Conservation (phyloP, 2,113 vertebrate species). For the Ceyx melanurus region DNA sequence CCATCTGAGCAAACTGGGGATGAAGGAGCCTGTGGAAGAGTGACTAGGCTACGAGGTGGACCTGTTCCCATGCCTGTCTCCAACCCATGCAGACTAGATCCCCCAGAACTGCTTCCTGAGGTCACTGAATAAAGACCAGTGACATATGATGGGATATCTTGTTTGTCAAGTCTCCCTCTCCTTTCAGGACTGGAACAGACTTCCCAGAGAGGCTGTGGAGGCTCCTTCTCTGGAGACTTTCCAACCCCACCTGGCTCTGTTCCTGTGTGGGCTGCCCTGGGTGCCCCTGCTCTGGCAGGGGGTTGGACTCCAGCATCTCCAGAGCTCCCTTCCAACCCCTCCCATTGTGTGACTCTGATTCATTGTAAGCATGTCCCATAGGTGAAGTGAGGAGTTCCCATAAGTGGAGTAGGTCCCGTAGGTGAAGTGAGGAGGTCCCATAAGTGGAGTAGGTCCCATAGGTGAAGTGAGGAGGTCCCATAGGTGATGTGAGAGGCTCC, state of each 20-base stretch:
- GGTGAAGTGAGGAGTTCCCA: too few relatives aligned
- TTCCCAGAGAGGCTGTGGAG: too few relatives aligned
- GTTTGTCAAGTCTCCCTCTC: neutral
- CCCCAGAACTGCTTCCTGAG: neutral
- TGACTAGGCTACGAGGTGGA: neutral
- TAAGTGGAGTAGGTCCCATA: neutral
- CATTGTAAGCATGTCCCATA: too few relatives aligned
- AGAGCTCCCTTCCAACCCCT: too few relatives aligned
- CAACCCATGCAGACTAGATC: accelerated
- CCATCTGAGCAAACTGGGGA: neutral
- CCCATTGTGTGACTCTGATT: too few relatives aligned
- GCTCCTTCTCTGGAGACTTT: too few relatives aligned
- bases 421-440: neutral
- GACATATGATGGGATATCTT: accelerated
- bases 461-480: neutral
- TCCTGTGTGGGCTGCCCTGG: too few relatives aligned
- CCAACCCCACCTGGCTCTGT: too few relatives aligned
- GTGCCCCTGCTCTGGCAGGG: too few relatives aligned
- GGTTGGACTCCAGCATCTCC: too few relatives aligned
- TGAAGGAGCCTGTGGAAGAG: neutral
- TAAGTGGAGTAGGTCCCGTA: too few relatives aligned
- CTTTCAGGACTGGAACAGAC: neutral
- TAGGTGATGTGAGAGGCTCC: neutral
- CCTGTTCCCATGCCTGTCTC: neutral
- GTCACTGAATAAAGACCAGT: neutral